These are phyloP conservation scores for Clepsis dumicolana DNA, from an alignment of 2,888 invertebrate species.

Conservation along the genomic window DNA sequence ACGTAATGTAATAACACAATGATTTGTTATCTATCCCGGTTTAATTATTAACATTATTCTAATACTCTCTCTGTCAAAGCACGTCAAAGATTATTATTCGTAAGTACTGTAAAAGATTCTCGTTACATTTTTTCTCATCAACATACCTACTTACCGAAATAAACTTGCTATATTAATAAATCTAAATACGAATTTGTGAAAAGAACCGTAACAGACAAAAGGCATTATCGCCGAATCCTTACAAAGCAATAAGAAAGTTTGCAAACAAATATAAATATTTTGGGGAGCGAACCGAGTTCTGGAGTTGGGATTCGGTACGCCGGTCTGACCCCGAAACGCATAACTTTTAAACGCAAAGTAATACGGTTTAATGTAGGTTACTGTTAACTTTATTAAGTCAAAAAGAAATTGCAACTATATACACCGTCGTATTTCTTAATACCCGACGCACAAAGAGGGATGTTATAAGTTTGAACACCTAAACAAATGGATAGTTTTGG, in stretches of 20 bases:
- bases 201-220: constrained; percentile 24
- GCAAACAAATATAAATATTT: constrained; percentile 38
- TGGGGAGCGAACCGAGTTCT: constrained; percentile 5
- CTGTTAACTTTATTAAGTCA: not conserved
- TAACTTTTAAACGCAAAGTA: not conserved
- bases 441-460: too few species aligned
- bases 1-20: too few species aligned
- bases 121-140: too few species aligned
- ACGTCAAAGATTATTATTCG: too few species aligned
- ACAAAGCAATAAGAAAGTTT: constrained; percentile 37
- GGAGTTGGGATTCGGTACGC: not conserved
- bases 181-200: not conserved
- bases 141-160: not conserved
- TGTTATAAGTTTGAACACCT: too few species aligned
- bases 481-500: too few species aligned
- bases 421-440: too few species aligned
- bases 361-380: constrained; percentile 2
- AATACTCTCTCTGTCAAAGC: too few species aligned
- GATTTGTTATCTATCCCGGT: too few species aligned
- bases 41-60: too few species aligned
- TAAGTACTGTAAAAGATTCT: too few species aligned
- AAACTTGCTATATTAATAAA: not conserved
- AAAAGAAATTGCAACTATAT: too few species aligned
- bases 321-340: constrained; percentile 2
- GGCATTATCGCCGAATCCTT: constrained; percentile 24